phyloP scores from a whole-genome alignment of 1,140 invertebrate genomes.

The Lepidostoma basale region DNA sequence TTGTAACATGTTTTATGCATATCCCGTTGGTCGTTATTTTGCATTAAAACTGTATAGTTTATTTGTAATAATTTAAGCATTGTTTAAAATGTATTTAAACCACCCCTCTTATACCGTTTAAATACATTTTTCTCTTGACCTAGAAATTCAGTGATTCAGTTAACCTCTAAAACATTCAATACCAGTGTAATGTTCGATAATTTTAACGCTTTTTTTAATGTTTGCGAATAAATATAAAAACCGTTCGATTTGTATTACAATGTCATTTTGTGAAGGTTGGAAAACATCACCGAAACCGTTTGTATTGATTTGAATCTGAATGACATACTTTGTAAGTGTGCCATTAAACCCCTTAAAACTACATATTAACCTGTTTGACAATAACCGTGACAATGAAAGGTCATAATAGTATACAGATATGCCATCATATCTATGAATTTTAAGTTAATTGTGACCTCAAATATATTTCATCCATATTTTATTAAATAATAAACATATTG shows the following conservation, averaged over 20 bases:
- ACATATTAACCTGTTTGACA: slow-evolving; percentile 14
- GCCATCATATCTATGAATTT: no score
- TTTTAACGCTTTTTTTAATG: background rate
- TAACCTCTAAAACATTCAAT: background rate
- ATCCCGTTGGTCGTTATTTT: no score
- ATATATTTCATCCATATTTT: background rate
- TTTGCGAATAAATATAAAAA: no score
- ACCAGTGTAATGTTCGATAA: background rate
- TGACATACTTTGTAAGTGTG: slow-evolving; percentile 13
- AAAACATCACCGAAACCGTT: background rate
- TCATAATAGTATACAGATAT: no score
- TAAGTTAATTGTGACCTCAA: no score
- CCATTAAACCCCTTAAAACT: slow-evolving; percentile 13
- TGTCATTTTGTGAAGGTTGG: background rate
- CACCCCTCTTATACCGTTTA: background rate
- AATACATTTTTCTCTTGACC: background rate
- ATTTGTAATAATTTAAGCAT: no score
- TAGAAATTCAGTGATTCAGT: background rate
- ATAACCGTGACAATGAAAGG: slow-evolving; percentile 11
- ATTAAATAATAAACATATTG: background rate
- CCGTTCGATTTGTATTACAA: background rate
- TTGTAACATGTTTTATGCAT: no score
- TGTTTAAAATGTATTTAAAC: background rate
- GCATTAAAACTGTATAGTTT: no score
- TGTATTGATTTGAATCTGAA: background rate